Evolutionary conservation across 1,140 invertebrate species (phyloP), one percentile per base, ranked within the genome.

Genomic region (Drosophila serrata): DNA sequence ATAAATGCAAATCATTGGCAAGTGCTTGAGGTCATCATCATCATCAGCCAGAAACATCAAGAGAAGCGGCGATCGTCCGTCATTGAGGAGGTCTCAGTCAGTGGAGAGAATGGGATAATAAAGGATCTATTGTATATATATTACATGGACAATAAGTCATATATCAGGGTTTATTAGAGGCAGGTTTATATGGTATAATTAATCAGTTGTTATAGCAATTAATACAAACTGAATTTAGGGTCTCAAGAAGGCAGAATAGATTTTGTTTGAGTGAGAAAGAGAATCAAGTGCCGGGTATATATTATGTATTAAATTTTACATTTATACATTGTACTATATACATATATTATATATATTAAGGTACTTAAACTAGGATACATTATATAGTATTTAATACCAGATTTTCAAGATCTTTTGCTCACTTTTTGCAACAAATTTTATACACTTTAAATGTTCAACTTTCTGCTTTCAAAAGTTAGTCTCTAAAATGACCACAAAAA

Each of bases 1-100:
- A 56, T 60, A 76, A 76, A 76, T 76, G 74, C 74, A 76, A 77
- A 77, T 77, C 75, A 77, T 77, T 19, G 40, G 35, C 55, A 37
- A 65, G 70, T 59, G 57, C 48, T 46, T 55, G 42, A 43, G 49
- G 60, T 64, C 67, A 72, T 58, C 27, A 57, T 40, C 37, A 42
- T 59, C 39, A 64, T 45, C 19, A 70, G 19, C 13, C 22, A 11
- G 22, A 33, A 5, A 29, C 19, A 29, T 17, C 48, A 49, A 55
- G 19, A 11, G 19, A 31, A 56, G 33, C 59, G 35, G 12, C 59
- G 72, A 43, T 62, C 43, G 59, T 53, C 72, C 33, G 45, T 51
- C 33, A 55, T 55, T 13, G 33, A 22, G 33, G 33, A 55, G 51
- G 51, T 35, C 49, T 19, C 12, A 3, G 40, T 39, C 8, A 17